Conservation (phyloP, 2,888 invertebrate genomes). For the Xanthia togata region DNA sequence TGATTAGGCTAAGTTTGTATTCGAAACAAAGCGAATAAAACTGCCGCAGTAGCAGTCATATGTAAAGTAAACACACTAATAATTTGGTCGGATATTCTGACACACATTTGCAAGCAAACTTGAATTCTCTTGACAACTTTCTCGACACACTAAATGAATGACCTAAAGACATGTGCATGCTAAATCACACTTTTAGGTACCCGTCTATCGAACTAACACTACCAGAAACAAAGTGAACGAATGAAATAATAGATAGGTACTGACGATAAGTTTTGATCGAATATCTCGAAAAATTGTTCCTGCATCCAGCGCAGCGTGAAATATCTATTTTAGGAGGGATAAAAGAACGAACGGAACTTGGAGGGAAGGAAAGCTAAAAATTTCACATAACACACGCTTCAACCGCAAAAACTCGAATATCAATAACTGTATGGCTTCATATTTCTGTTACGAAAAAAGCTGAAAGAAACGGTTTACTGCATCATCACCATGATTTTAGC, state of each 20-base stretch:
- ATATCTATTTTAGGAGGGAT: not conserved
- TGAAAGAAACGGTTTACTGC: slow-evolving; percentile 8
- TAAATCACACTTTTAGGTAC: slow-evolving; percentile 63
- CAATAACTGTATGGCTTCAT: slow-evolving; percentile 22
- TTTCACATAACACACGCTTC: not conserved
- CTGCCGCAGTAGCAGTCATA: slow-evolving; percentile 3
- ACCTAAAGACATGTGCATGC: slow-evolving; percentile 60
- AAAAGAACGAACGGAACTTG: not conserved
- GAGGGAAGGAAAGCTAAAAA: not conserved
- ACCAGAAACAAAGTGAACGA: not conserved
- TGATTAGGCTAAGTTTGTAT: slow-evolving; percentile 30
- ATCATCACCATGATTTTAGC: no score
- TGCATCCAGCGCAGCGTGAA: not conserved
- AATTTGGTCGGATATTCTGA: slow-evolving; percentile 37
- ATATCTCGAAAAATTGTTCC: not conserved
- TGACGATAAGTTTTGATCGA: not conserved
- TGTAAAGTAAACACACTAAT: slow-evolving; percentile 19
- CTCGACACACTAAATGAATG: slow-evolving; percentile 57
- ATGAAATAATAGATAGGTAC: not conserved
- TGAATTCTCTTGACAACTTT: slow-evolving; percentile 63
- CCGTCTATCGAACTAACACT: slow-evolving; percentile 33
- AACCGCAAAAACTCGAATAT: not conserved
- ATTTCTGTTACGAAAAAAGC: slow-evolving; percentile 16
- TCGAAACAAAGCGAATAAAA: slow-evolving; percentile 34
- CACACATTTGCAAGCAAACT: slow-evolving; percentile 57